A percentile compares a stretch with the other conserved stretches of the same genome.
Evolutionary conservation across 2,113 vertebrate genomes (phyloP).

Genomic region (Hucho hucho): DNA sequence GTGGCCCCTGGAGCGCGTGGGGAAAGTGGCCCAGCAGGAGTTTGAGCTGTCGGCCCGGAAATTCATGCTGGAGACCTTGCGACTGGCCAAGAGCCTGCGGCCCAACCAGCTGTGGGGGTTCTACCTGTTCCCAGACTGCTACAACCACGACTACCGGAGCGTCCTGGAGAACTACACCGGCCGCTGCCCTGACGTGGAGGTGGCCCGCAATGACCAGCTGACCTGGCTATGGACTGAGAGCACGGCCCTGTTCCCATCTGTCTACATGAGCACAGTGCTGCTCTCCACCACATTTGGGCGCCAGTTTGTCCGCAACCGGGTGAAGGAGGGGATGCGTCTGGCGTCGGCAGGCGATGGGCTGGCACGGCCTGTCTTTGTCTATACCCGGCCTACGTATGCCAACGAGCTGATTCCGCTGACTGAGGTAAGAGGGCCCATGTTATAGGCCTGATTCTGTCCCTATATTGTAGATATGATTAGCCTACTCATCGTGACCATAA

Average conservation of each 20-base stretch:
- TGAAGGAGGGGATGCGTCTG: conserved; percentile 75
- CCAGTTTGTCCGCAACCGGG: conserved; percentile 74
- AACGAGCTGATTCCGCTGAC: conserved; percentile 64
- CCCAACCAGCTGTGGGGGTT: conserved; percentile 81
- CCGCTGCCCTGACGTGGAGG: conserved; percentile 72
- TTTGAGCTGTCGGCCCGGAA: conserved; percentile 73
- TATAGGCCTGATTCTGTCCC: neutral
- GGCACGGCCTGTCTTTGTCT: conserved; percentile 77
- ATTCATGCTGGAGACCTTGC: conserved; percentile 78
- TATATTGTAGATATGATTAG: no score
- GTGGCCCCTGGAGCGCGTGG: conserved; percentile 63
- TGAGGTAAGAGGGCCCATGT: conserved; percentile 61
- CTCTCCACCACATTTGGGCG: conserved; percentile 62
- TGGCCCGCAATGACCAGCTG: conserved; percentile 73
- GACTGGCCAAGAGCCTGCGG: conserved; percentile 67
- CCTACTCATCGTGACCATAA: no score
- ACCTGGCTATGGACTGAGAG: conserved; percentile 81
- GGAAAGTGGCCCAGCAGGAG: conserved; percentile 72
- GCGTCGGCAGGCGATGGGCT: conserved; percentile 67
- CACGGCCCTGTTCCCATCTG: conserved; percentile 78
- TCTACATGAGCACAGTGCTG: conserved; percentile 71
- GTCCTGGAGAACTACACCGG: conserved; percentile 73
- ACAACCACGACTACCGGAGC: conserved; percentile 80
- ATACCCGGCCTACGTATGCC: conserved; percentile 76
- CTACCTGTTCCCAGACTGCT: conserved; percentile 84